Evolutionary conservation across 2,113 vertebrate genomes (phyloP).

Genomic region (Zapornia atra): DNA sequence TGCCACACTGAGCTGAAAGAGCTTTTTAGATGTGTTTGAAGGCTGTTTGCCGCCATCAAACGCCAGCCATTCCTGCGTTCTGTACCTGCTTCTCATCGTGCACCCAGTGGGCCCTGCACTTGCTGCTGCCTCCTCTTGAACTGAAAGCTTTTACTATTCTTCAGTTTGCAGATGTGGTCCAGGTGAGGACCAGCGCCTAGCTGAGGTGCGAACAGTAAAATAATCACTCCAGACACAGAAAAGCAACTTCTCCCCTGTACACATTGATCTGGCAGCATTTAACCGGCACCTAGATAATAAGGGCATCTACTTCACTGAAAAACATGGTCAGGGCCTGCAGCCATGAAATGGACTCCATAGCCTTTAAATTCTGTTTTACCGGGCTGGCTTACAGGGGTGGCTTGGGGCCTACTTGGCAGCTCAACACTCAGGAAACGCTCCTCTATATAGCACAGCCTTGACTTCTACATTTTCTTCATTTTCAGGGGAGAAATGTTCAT

Average conservation of each 20-base stretch:
- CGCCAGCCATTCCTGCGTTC: not conserved
- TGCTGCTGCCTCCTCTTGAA: not conserved
- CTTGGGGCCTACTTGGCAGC: constrained; percentile 66
- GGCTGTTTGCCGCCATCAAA: not conserved
- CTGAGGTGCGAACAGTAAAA: not conserved
- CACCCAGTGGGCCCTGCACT: not conserved
- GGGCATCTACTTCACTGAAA: constrained; percentile 62
- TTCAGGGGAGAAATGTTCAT: constrained; percentile 64
- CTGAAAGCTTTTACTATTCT: not conserved
- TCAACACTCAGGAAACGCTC: constrained; percentile 78
- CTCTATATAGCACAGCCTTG: constrained; percentile 56
- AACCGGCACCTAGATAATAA: constrained; percentile 61
- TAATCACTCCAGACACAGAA: not conserved
- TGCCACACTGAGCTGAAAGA: constrained; percentile 13
- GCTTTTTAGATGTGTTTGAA: constrained; percentile 26
- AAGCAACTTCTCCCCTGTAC: not conserved
- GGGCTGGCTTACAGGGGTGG: constrained; percentile 52
- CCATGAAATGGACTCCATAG: constrained; percentile 35
- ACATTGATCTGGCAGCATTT: constrained; percentile 39
- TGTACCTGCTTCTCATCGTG: not conserved
- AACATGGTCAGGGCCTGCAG: constrained; percentile 47
- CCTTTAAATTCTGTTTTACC: constrained; percentile 65
- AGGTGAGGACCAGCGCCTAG: not conserved
- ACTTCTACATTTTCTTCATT: constrained; percentile 73
- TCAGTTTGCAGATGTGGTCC: not conserved